These are phyloP conservation scores for Zaprionus ornatus DNA, from an alignment of 1,140 invertebrate species.

Conservation along the genomic window DNA sequence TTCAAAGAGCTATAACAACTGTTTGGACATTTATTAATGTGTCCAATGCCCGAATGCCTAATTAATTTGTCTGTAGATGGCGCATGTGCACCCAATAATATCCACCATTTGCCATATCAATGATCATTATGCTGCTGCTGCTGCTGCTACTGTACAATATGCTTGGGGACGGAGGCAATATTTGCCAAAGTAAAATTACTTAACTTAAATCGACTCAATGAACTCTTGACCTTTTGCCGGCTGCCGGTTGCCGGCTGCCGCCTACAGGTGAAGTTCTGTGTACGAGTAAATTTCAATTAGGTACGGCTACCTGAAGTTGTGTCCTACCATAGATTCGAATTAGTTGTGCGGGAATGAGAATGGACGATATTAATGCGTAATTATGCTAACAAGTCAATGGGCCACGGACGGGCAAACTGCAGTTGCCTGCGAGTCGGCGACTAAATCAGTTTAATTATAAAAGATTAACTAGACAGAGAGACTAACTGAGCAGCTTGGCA, in stretches of 20 bases:
- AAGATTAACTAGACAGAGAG: conserved; percentile 64
- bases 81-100: conserved; percentile 11
- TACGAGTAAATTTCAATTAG: conserved; percentile 78
- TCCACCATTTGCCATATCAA: conserved; percentile 37
- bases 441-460: conserved; percentile 80
- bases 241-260: background rate
- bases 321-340: conserved; percentile 62
- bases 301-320: background rate
- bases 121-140: conserved; percentile 18
- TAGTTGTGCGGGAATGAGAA: conserved; percentile 68
- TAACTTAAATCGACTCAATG: conserved; percentile 40
- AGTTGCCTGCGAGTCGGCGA: conserved; percentile 32
- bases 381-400: conserved; percentile 79
- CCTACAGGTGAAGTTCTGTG: conserved; percentile 6
- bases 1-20: background rate
- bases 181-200: background rate
- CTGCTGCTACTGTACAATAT: background rate
- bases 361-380: conserved; percentile 76
- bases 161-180: background rate
- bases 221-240: conserved; percentile 36
- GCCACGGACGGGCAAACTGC: conserved; percentile 6
- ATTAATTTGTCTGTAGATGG: conserved; percentile 23
- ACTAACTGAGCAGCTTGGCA: no score
- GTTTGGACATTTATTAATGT: conserved; percentile 17
- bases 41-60: conserved; percentile 8